Evolutionary conservation across 2,113 vertebrate genomes (phyloP), one percentile per base, ranked within the genome.

Genomic region (Chionomys nivalis): DNA sequence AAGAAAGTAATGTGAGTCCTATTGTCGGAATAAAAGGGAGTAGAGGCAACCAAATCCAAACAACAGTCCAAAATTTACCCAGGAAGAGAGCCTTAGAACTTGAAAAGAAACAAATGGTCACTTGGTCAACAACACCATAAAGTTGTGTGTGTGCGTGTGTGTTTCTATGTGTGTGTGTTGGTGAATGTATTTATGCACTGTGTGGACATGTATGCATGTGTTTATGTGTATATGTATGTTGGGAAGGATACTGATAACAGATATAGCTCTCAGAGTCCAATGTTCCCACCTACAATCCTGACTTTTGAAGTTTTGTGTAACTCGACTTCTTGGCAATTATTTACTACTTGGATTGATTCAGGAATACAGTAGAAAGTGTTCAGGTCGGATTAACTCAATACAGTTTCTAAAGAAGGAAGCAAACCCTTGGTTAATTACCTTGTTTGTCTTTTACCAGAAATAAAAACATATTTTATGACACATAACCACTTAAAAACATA

Each of bases 401-500:
- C 52, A 76, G 73, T 73, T 94, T 93, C 28, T 77, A 72, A 95
- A 89, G 70, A 85, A 94, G 76, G 72, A 91, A 86, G 47, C 61
- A 91, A 89, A 7, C 33, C 63, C 23, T 77, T 95, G 44, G 33
- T 75, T 63, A 85, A 68, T 31, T 23, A 87, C 24, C 6, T 79
- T 47, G 44, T 75, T 81, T 87, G 17, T 58, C 68, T 89, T 31
- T 39, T 93, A 70, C 36, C 36, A 85, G 6, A 82, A 88, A 86
- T 87, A 76, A 90, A 96, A 94, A 19, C n/a, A 16, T 78, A 73
- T 91, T 88, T 93, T 42, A 95, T 92, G 66, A 76, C 14, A 81
- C 47, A 55, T 26, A 76, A 47, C 44, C 88, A 63, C 88, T 88
- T 23, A 77, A 90, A 94, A 92, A 55, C 24, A 83, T 85, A 61